These are phyloP conservation scores for Drosophila leonis DNA, from an alignment of 2,888 invertebrate species.

Conservation along the genomic window DNA sequence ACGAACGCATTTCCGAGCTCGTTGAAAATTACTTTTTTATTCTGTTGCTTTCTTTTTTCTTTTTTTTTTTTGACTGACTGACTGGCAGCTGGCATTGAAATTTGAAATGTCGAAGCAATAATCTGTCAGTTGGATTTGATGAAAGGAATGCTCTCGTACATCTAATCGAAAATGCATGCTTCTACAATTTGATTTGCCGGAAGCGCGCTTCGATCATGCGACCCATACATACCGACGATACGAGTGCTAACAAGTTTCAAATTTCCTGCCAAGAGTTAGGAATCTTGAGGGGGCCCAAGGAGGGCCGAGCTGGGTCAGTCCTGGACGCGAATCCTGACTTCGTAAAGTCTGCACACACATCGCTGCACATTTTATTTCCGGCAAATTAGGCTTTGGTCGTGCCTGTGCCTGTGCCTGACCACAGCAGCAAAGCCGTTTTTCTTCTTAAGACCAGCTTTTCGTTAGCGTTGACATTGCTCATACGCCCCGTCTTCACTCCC, in stretches of 20 bases:
- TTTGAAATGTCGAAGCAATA: conserved; percentile 35
- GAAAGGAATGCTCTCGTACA: neutral
- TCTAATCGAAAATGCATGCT: conserved; percentile 53
- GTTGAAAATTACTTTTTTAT: neutral
- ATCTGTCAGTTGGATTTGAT: conserved; percentile 24
- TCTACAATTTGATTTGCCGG: conserved; percentile 62
- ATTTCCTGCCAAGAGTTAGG: conserved; percentile 61
- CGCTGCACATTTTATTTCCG: conserved; percentile 80
- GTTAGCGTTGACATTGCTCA: conserved; percentile 56
- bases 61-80: neutral
- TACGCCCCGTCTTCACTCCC: conserved; percentile 38
- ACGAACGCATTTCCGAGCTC: conserved; percentile 17
- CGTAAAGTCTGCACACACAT: conserved; percentile 66
- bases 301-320: neutral
- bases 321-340: conserved; percentile 56
- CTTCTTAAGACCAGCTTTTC: conserved; percentile 59
- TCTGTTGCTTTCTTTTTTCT: neutral
- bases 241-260: conserved; percentile 69
- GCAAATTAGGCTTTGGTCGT: conserved; percentile 69
- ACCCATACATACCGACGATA: conserved; percentile 4
- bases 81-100: conserved; percentile 36
- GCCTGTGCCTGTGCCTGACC: neutral
- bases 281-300: neutral
- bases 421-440: conserved; percentile 36
- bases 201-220: conserved; percentile 36